Base-by-base conservation (phyloP, 1,140 invertebrate genomes). In the Dinoponera quadriceps region DNA sequence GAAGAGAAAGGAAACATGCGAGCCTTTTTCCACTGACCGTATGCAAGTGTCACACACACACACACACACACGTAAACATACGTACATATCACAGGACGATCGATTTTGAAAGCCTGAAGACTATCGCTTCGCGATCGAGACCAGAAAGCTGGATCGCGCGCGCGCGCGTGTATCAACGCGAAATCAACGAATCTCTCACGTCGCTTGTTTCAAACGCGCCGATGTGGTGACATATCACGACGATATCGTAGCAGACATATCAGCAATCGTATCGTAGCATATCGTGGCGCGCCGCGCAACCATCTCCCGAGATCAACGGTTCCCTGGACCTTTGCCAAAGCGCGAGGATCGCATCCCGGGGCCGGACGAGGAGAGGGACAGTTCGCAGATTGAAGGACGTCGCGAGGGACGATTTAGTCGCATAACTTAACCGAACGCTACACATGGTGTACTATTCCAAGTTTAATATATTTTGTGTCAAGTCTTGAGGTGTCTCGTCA, bases 391-490 rank as follows among this genome's bases (percentile, higher is more conserved):
- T 11, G 4, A 69, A 55, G 82, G 57, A 66, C 80, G 73, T 87
- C 82, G 60, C 22, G 63, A 44, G 38, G 85, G 82, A 86, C 48
- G 78, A 89, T 83, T 44, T 90, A 88, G 85, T 85, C 84, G 81
- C 82, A 89, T 88, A 88, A 65, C 51, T 85, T 86, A 91, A 91
- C 68, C 78, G 90, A 91, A 85, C 88, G 87, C 88, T 90, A 91
- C 87, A 89, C 84, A 81, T 88, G 89, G 86, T 92, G 91, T 92
- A 92, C 92, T 91, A 91, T 90, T 92, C 91, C 91, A 89, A 92
- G 92, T 93, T 92, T 91, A 92, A 92, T 93, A 92, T 93, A 93
- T 92, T 93, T 93, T 93, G 90, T 92, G 92, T 93, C 92, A 90
- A 92, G 91, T 93, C 91, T 92, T 91, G 83, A 72, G 63, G 63